phyloP scores from a whole-genome alignment of 1,140 invertebrate genomes.

The Bombus confusus region DNA sequence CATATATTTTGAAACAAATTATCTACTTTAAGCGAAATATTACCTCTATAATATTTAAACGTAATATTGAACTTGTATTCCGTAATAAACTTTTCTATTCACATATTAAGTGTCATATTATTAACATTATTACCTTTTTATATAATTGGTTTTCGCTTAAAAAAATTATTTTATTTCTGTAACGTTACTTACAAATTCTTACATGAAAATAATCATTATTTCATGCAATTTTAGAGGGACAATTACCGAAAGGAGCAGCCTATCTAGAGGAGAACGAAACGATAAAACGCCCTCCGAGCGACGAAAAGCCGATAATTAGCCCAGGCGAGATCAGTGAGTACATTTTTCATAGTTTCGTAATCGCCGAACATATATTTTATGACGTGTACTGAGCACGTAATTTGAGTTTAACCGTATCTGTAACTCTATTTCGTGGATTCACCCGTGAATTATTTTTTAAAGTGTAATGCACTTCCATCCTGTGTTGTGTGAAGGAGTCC shows the following conservation, averaged over 20 bases:
- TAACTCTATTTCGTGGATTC: background rate
- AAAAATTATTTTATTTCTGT: too few species aligned
- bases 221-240: conserved; percentile 87
- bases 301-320: conserved; percentile 84
- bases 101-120: background rate
- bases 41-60: background rate
- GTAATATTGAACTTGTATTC: background rate
- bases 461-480: background rate
- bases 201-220: background rate
- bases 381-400: background rate
- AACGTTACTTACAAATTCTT: too few species aligned
- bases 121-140: too few species aligned
- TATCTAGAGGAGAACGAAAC: conserved; percentile 87
- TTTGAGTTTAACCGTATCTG: background rate
- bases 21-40: background rate
- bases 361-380: background rate
- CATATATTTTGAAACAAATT: too few species aligned
- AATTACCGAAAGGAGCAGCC: conserved; percentile 89
- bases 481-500: background rate
- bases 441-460: background rate
- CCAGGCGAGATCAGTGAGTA: conserved; percentile 85
- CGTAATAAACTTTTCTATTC: too few species aligned
- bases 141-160: background rate
- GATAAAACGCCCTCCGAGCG: conserved; percentile 79
- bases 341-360: background rate